Conservation (phyloP, 37 sponge, comb jelly and placozoan species). For the Oopsacas minuta region DNA sequence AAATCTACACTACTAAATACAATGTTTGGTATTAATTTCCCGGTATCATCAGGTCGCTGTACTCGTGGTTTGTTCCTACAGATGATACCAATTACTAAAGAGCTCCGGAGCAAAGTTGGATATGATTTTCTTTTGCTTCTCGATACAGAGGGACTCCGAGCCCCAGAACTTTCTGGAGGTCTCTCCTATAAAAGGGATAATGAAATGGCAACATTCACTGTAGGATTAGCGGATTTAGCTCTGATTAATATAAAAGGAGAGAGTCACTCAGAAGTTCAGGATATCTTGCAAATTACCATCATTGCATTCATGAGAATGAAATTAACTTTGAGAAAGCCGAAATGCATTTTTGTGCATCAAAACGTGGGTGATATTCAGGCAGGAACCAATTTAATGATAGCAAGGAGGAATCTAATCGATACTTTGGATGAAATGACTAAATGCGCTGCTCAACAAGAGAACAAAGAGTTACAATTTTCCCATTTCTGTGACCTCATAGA, state of each 20-base stretch:
- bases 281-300: conserved; percentile 31
- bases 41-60: conserved; percentile 29
- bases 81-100: conserved; percentile 7
- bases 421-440: conserved; percentile 24
- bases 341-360: conserved; percentile 34
- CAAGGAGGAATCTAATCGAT: conserved; percentile 21
- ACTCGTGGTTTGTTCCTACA: conserved; percentile 33
- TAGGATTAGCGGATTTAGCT: conserved; percentile 26
- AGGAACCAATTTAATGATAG: conserved; percentile 12
- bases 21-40: conserved; percentile 24
- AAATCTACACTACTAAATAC: conserved; percentile 36
- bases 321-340: not conserved
- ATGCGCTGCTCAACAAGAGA: conserved; percentile 27
- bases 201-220: conserved; percentile 27
- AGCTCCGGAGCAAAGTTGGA: not conserved
- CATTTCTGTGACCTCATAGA: conserved; percentile 25
- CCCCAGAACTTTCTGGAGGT: conserved; percentile 22
- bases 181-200: conserved; percentile 10
- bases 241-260: conserved; percentile 34
- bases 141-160: conserved; percentile 30
- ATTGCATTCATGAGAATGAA: conserved; percentile 35
- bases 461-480: not conserved
- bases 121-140: conserved; percentile 20
- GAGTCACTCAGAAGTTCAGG: conserved; percentile 18
- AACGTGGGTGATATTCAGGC: conserved; percentile 23